Base-by-base conservation (phyloP, 2,113 vertebrate species). In the Nesospiza acunhae region DNA sequence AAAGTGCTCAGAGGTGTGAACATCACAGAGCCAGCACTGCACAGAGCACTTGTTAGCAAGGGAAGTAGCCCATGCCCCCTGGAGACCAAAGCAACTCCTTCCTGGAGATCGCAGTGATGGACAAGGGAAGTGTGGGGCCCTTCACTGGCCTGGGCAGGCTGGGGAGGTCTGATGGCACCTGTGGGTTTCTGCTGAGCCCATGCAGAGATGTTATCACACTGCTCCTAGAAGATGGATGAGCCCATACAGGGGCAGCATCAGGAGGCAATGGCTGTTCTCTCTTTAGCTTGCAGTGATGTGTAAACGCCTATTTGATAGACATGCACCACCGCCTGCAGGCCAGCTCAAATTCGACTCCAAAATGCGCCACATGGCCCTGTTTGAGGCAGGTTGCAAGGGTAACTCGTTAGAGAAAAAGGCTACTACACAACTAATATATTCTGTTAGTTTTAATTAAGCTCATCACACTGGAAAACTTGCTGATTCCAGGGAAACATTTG, bases 401-500 rank as follows among this genome's bases (percentile, higher is more conserved):
- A 89, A 87, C 31, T 31, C 24, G 55, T 79, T 87, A 94, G 52
- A 91, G 75, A 53, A 80, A 86, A 90, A 84, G 19, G 55, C 24
- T 56, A 46, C 39, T 64, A 37, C 73, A 66, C 39, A 86, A 73
- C 58, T 79, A 87, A 77, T 75, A 67, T 75, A 41, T 69, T 95
- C 73, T 89, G 49, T 70, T 95, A 80, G 87, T 89, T 95, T 94
- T 93, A 93, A 78, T 74, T 92, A 78, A 85, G 33, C 72, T 83
- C 55, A 84, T 24, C 6, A 2, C 33, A 49, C 53, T 60, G 37
- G 52, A 42, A 66, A 52, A 80, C 23, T 46, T 85, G 66, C 39
- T 86, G 58, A 82, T 87, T 90, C 37, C 18, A 69, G 46, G 33
- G 42, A 90, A 93, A 74, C n/a, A 35, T 80, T 88, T 95, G 10